Conservation (phyloP, 2,888 invertebrate species). For the Leucophora obtusa region DNA sequence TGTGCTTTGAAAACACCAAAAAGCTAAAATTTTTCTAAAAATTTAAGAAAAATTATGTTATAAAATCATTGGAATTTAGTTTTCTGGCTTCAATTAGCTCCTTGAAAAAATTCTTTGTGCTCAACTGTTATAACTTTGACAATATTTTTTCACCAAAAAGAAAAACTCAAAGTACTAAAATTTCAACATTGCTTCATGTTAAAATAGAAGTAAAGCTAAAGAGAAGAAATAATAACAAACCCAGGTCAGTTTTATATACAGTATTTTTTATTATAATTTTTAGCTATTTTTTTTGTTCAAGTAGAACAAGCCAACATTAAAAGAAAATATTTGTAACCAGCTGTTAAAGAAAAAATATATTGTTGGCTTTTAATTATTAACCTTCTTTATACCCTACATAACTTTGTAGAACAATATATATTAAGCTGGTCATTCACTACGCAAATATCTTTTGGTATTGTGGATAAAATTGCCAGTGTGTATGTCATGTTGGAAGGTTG, state of each 20-base stretch:
- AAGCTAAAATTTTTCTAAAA: too few relatives aligned
- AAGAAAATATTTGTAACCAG: not conserved
- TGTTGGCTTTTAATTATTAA: conserved; percentile 55
- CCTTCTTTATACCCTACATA: too few relatives aligned
- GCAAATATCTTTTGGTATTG: too few relatives aligned
- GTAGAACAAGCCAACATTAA: not conserved
- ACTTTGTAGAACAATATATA: too few relatives aligned
- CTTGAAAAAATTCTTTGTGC: not conserved
- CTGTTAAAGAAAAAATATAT: conserved; percentile 8
- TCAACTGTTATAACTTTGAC: conserved; percentile 12
- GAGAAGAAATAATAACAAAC: conserved; percentile 5
- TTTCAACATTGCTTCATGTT: not conserved
- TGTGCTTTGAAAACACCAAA: too few relatives aligned
- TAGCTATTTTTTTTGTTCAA: not conserved
- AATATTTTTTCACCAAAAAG: not conserved
- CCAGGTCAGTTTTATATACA: conserved; percentile 24
- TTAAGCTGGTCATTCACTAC: too few relatives aligned
- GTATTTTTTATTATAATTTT: not conserved
- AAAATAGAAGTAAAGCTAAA: conserved; percentile 5
- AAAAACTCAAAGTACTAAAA: not conserved
- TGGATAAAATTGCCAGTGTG: too few relatives aligned
- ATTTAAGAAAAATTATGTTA: too few relatives aligned
- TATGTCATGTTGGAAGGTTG: too few relatives aligned
- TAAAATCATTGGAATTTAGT: too few relatives aligned
- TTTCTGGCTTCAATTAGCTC: too few relatives aligned